Percentiles rank a stretch among this genome's conserved stretches.
Conservation (phyloP, 2,888 invertebrate species). For the Dysmachus trigonus region DNA sequence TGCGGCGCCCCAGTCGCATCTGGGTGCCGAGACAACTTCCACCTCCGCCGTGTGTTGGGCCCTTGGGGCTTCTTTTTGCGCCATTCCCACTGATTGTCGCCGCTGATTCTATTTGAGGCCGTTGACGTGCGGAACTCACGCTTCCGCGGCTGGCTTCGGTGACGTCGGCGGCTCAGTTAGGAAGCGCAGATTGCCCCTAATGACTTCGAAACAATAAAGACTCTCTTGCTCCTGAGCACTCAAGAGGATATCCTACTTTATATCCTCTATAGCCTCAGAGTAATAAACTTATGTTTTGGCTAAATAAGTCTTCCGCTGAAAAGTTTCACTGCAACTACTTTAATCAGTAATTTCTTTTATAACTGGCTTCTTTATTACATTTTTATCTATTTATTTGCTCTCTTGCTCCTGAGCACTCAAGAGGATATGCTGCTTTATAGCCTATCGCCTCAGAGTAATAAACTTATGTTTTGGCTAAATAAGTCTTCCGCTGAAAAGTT, state of each 20-base stretch:
- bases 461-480: background rate
- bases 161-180: background rate
- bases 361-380: too few relatives aligned
- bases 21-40: background rate
- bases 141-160: background rate
- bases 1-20: background rate
- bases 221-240: background rate
- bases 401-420: background rate
- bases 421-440: background rate
- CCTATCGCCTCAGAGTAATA: background rate
- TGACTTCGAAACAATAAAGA: background rate
- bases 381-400: too few relatives aligned
- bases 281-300: background rate
- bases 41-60: background rate
- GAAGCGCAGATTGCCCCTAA: background rate
- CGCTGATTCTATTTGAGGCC: background rate
- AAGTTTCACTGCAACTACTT: background rate
- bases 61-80: background rate
- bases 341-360: background rate
- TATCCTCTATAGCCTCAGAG: background rate
- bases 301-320: background rate
- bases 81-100: background rate
- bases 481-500: background rate
- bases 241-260: background rate
- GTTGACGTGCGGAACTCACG: background rate